phyloP scores from a whole-genome alignment of 2,113 vertebrate species.

The Tragulus kanchil region DNA sequence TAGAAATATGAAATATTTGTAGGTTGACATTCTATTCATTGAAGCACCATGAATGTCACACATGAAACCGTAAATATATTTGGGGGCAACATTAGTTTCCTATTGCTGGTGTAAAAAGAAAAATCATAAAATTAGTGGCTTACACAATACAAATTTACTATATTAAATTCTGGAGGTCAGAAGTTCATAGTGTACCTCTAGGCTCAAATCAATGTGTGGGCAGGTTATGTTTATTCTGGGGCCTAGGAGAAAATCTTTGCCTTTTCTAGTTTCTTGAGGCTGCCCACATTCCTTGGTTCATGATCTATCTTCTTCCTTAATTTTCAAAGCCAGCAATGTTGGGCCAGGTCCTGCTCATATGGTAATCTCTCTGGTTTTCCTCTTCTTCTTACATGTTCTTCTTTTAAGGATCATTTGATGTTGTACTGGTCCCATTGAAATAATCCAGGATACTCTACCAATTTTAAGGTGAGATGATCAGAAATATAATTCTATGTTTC shows the following conservation, averaged over 20 bases:
- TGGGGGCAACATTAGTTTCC: background rate
- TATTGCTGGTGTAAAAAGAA: background rate
- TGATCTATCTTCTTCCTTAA: fast-evolving
- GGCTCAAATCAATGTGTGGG: background rate
- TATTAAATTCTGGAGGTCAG: background rate
- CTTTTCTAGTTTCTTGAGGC: background rate
- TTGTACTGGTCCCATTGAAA: fast-evolving
- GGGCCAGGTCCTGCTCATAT: too few species aligned
- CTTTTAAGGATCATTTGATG: background rate
- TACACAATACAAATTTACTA: background rate
- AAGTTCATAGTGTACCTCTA: background rate
- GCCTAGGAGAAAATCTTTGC: fast-evolving
- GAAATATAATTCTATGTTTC: background rate
- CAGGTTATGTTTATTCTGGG: background rate
- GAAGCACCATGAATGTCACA: background rate
- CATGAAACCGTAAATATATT: background rate
- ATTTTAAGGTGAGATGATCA: background rate
- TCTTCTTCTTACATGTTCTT: background rate
- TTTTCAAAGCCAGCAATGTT: background rate
- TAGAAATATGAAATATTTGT: background rate
- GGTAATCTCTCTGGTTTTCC: background rate
- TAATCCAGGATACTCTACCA: background rate
- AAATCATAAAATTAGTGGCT: background rate
- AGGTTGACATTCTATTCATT: background rate
- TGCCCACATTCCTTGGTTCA: background rate